These are phyloP conservation scores for Sinocyclocheilus anophthalmus DNA, from an alignment of 2,113 vertebrate genomes.

Conservation along the genomic window DNA sequence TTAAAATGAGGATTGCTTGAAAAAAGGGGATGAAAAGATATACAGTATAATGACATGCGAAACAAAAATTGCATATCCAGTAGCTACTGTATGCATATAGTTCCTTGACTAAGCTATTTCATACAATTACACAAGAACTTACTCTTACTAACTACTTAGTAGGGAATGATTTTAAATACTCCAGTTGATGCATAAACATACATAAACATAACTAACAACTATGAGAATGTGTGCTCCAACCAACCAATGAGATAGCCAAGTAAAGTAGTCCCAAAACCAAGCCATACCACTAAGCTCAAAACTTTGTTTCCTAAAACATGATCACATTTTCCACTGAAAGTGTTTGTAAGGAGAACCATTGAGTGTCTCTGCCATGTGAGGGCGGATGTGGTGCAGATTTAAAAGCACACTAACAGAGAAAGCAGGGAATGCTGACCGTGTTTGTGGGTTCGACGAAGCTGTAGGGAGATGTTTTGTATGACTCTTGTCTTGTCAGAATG, in stretches of 20 bases:
- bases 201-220: not conserved
- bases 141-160: not conserved
- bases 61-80: not conserved
- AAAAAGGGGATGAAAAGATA: not conserved
- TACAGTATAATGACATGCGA: not conserved
- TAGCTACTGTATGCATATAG: not conserved
- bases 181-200: not conserved
- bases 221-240: not conserved
- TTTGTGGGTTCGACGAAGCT: constrained; percentile 14
- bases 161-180: not conserved
- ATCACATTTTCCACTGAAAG: constrained; percentile 35
- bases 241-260: not conserved
- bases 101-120: not conserved
- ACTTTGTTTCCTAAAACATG: not conserved
- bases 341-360: not conserved
- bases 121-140: not conserved
- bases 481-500: not conserved
- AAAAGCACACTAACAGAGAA: constrained; percentile 41
- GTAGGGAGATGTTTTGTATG: not conserved
- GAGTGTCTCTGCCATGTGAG: constrained; percentile 23
- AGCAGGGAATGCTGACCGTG: constrained; percentile 2
- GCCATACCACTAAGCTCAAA: not conserved
- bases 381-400: constrained; percentile 52
- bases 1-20: not conserved
- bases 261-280: constrained; percentile 11